Evolutionary conservation across 2,113 vertebrate genomes (phyloP), one percentile per base, ranked within the genome.

Genomic region (Pardalotus punctatus): DNA sequence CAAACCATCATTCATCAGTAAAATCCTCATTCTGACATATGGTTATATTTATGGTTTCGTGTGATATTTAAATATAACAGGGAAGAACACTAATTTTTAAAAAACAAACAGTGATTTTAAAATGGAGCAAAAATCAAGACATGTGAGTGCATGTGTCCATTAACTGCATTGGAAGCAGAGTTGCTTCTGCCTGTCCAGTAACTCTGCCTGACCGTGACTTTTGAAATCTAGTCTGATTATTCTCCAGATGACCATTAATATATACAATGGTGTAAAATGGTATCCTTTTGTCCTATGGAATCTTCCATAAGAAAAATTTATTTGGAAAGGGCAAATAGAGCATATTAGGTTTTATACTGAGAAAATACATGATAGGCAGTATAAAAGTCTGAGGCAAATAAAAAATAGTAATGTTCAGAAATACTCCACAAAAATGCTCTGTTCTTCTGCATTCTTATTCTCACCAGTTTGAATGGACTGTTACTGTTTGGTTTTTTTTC

Each of bases 21-120:
- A 88, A 92, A 94, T 67, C n/a, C 92, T 92, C 92, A 85, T 81
- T 93, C 70, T 80, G 81, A 97, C 97, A 98, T 98, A 97, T 97
- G 97, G 93, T 98, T 98, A 92, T 96, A 88, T 97, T 98, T 98
- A 98, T 66, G 90, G 83, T 85, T 97, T 97, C 94, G 86, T 96
- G 88, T 96, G 96, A 98, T 98, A 97, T 90, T 98, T 97, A 98
- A 98, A 98, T 94, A 96, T 96, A 97, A 97, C 95, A 97, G 93
- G 77, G 97, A 97, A 97, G 96, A 92, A 86, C 51, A 86, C 2
- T 3, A 62, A 47, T 53, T 61, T 45, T 23, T 24, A 20, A 81
- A 96, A 92, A 54, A 11, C 33, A 28, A 35, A 20, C 15, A 76
- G 11, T 48, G 27, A 50, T 90, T 88, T 94, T 80, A 87, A 97